Evolutionary conservation across 2,888 invertebrate species (phyloP).

Genomic region (Papilio demoleus): DNA sequence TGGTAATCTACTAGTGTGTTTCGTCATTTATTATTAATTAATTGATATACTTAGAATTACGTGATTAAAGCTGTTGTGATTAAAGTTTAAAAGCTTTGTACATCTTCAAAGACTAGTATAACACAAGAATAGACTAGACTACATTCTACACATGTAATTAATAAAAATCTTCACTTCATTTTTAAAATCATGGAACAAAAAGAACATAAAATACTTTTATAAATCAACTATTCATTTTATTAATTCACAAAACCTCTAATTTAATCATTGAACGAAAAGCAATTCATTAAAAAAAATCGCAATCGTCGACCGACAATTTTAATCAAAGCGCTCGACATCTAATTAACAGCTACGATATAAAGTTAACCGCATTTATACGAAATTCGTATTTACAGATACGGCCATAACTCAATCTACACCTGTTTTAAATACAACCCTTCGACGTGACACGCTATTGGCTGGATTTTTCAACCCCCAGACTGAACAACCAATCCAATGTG

Average conservation of each 20-base stretch:
- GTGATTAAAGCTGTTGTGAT: no score
- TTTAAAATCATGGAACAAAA: not conserved
- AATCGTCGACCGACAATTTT: slow-evolving; percentile 38
- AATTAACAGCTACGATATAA: slow-evolving; percentile 64
- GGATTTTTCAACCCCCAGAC: slow-evolving; percentile 70
- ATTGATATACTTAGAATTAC: no score
- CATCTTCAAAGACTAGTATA: no score
- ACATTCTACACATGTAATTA: no score
- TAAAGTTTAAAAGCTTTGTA: no score
- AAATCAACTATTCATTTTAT: not conserved
- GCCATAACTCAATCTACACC: slow-evolving; percentile 81
- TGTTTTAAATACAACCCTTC: slow-evolving; percentile 71
- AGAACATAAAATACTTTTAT: not conserved
- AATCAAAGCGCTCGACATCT: slow-evolving; percentile 56
- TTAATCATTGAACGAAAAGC: not conserved
- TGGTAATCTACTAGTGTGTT: no score
- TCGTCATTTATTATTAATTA: no score
- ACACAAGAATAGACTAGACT: no score
- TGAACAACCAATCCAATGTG: slow-evolving; percentile 64
- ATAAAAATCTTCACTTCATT: not conserved
- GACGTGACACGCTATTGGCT: slow-evolving; percentile 64
- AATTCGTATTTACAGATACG: slow-evolving; percentile 71
- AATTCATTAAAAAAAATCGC: slow-evolving; percentile 28
- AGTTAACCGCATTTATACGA: slow-evolving; percentile 72
- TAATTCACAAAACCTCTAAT: slow-evolving; percentile 21